Base-by-base conservation (phyloP, 2,797 vertebrate species). In the Acanthopagrus latus region DNA sequence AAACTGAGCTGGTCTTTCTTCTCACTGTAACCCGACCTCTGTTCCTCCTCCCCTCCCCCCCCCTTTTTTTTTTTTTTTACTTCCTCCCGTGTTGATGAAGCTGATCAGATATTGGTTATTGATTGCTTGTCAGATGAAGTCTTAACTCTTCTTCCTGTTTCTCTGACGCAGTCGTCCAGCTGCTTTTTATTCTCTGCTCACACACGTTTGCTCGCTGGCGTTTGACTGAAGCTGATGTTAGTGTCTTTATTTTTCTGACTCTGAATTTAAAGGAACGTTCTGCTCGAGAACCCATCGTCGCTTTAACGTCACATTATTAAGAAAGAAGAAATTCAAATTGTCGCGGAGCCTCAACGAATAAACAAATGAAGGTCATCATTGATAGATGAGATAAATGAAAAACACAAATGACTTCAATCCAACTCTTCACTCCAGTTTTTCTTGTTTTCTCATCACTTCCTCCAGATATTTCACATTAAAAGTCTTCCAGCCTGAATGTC, bases 61-160 rank as follows among this genome's bases (percentile, higher is more conserved):
- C n/a, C n/a, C n/a, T n/a, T n/a, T n/a, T n/a, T n/a, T n/a, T 4
- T 11, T 64, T 78, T 66, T 71, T 62, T 21, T 67, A 64, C 25
- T 75, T 52, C 64, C 44, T 55, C 58, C 60, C 23, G 43, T 56
- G 55, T 58, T 25, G 38, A 66, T 74, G 54, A 82, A 76, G 60
- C 69, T 68, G 83, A 72, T 84, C 63, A 64, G 57, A 29, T 81
- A 72, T 83, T 68, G 59, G 47, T 85, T 68, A 67, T 44, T 71
- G 66, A 72, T 62, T 47, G 43, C 46, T 65, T 38, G 43, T 77
- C 66, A 57, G 75, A 71, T 59, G 68, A 78, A 71, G 76, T 78
- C 68, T 65, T 71, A 65, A 58, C 60, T 71, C 60, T 3, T 13
- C 23, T 7, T 54, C 29, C 47, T 33, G n/a, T 25, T 46, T 1